A percentile compares a stretch with the other conserved stretches of the same genome.
These are phyloP conservation scores for Wiebesia pumilae DNA, from an alignment of 1,140 invertebrate species.

Conservation along the genomic window DNA sequence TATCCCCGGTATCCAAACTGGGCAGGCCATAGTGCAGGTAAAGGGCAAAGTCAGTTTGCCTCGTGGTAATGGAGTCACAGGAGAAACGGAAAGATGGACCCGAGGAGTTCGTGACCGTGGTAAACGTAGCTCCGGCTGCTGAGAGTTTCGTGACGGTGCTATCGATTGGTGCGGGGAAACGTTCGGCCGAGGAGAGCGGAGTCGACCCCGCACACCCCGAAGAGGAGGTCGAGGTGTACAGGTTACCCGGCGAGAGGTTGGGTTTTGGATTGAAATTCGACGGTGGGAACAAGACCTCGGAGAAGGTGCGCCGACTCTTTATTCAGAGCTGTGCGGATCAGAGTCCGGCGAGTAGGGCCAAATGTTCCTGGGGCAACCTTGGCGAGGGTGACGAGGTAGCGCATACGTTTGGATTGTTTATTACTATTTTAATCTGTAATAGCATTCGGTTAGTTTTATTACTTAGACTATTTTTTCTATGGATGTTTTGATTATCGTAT, in stretches of 20 bases:
- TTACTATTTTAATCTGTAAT: neutral
- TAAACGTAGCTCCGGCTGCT: conserved; percentile 74
- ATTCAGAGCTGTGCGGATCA: conserved; percentile 92
- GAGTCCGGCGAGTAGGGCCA: conserved; percentile 88
- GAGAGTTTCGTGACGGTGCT: conserved; percentile 75
- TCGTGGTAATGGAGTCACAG: neutral
- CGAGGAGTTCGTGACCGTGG: conserved; percentile 82
- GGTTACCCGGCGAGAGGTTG: conserved; percentile 90
- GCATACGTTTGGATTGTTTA: neutral
- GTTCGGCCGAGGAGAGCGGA: conserved; percentile 61
- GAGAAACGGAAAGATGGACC: neutral
- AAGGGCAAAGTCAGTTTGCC: neutral
- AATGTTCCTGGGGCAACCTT: conserved; percentile 85
- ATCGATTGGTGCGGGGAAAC: conserved; percentile 70
- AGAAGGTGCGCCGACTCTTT: conserved; percentile 83
- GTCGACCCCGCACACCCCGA: conserved; percentile 67
- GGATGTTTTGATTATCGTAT: too few relatives aligned
- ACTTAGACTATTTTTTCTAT: too few relatives aligned
- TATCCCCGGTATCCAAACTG: neutral
- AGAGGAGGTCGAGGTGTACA: conserved; percentile 86
- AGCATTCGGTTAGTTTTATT: too few relatives aligned
- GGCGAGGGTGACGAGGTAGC: conserved; percentile 86
- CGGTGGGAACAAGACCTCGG: conserved; percentile 86
- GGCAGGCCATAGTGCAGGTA: neutral
- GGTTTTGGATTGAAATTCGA: conserved; percentile 95